A percentile compares a stretch with the other conserved stretches of the same genome.
Evolutionary conservation across 2,888 invertebrate genomes (phyloP).

Genomic region (Blera fallax): DNA sequence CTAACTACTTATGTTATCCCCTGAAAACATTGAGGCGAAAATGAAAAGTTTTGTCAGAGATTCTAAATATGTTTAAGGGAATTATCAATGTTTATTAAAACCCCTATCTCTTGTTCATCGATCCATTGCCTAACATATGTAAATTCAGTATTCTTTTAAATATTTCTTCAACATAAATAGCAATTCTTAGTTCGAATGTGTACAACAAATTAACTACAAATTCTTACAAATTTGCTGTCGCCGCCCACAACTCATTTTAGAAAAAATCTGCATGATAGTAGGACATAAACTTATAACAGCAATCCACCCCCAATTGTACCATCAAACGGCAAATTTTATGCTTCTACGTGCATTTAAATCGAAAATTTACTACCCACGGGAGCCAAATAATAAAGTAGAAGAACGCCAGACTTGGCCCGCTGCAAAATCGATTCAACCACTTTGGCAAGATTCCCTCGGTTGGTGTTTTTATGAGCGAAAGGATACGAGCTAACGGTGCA

Average conservation of each 20-base stretch:
- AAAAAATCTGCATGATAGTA: constrained; percentile 21
- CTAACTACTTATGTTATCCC: no score
- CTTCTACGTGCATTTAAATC: constrained; percentile 63
- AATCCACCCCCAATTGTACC: constrained; percentile 36
- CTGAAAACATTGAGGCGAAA: no score
- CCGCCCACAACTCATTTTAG: background rate
- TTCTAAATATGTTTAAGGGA: no score
- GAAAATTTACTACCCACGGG: constrained; percentile 58
- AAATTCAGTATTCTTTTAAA: no score
- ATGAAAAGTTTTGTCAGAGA: no score
- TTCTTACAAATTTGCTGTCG: background rate
- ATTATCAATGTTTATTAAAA: no score
- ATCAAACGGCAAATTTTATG: constrained; percentile 57
- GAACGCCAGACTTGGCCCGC: constrained; percentile 39
- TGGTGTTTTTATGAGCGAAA: constrained; percentile 34
- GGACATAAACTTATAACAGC: constrained; percentile 45
- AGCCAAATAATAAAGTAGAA: constrained; percentile 48
- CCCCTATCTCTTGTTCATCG: no score
- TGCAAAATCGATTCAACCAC: constrained; percentile 51
- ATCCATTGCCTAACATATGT: no score
- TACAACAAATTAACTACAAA: constrained; percentile 7
- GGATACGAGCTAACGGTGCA: constrained; percentile 30
- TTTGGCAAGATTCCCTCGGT: constrained; percentile 58
- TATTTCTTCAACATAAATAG: no score
- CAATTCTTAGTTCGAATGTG: background rate